Percentiles rank a stretch among this genome's conserved stretches.
Conservation (phyloP, 2,888 invertebrate species). For the Lithophane semibrunnea region DNA sequence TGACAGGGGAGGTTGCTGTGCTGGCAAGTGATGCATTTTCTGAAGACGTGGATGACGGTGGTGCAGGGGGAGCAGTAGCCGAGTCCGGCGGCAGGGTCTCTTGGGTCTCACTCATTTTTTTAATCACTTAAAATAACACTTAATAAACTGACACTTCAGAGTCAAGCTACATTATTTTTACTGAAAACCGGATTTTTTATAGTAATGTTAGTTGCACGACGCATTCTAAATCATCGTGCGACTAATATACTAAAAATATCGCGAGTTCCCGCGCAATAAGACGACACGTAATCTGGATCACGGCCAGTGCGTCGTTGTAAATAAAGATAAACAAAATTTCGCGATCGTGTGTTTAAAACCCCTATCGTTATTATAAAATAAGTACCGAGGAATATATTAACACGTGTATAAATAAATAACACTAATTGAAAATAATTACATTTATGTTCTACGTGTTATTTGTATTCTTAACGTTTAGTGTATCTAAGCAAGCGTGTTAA, state of each 20-base stretch:
- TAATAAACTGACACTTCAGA: constrained; percentile 63
- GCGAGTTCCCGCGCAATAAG: constrained; percentile 88
- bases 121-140: constrained; percentile 73
- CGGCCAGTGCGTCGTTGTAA: constrained; percentile 85
- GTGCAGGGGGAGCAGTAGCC: constrained; percentile 72
- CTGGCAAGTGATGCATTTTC: constrained; percentile 80
- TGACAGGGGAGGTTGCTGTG: constrained; percentile 77
- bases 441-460: constrained; percentile 56
- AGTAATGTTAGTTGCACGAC: constrained; percentile 72
- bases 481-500: constrained; percentile 67
- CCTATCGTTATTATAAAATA: constrained; percentile 47
- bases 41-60: constrained; percentile 80
- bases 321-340: constrained; percentile 74
- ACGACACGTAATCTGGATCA: constrained; percentile 89
- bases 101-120: constrained; percentile 85
- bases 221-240: constrained; percentile 80
- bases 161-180: constrained; percentile 68
- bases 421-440: constrained; percentile 42
- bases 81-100: constrained; percentile 73
- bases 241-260: constrained; percentile 88
- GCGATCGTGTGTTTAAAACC: constrained; percentile 49
- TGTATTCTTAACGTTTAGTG: constrained; percentile 50
- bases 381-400: constrained; percentile 44
- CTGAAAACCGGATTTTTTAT: constrained; percentile 72
- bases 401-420: constrained; percentile 59